These are phyloP conservation scores for Chionis minor DNA, from an alignment of 2,113 vertebrate genomes.

Conservation along the genomic window DNA sequence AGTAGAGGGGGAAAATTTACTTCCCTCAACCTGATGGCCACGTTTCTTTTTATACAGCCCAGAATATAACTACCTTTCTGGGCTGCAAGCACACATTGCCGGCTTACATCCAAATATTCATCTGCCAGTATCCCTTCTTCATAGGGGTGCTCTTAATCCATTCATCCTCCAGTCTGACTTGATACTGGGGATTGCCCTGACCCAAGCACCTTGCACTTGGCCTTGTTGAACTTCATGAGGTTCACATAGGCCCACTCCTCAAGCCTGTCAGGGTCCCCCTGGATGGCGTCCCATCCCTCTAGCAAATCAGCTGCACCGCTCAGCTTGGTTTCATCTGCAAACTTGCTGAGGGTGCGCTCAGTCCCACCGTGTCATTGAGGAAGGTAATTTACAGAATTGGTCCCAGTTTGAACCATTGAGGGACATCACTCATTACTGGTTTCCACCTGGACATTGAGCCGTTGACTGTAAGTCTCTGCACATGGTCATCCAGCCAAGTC, in stretches of 20 bases:
- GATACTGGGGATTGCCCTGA: too few relatives aligned
- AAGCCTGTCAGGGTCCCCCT: background rate
- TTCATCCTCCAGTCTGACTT: fast-evolving
- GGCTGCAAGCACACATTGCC: background rate
- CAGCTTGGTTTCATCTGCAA: background rate
- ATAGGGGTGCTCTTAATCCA: fast-evolving
- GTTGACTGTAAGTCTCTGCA: background rate
- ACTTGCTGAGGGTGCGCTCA: background rate
- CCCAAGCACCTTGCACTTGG: background rate
- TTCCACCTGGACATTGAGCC: background rate
- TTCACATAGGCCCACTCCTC: background rate
- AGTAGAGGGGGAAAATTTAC: background rate
- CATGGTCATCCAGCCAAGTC: background rate
- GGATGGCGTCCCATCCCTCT: background rate
- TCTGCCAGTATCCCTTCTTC: fast-evolving
- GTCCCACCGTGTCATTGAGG: background rate
- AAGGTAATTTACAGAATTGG: background rate
- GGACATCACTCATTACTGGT: background rate
- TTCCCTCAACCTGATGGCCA: background rate
- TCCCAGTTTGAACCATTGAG: background rate
- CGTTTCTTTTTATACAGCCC: background rate
- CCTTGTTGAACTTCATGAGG: background rate
- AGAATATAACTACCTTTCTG: fast-evolving
- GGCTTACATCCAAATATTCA: background rate
- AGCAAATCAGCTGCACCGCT: background rate